Conservation (phyloP, 2,113 vertebrate species). For the Cygnus atratus region DNA sequence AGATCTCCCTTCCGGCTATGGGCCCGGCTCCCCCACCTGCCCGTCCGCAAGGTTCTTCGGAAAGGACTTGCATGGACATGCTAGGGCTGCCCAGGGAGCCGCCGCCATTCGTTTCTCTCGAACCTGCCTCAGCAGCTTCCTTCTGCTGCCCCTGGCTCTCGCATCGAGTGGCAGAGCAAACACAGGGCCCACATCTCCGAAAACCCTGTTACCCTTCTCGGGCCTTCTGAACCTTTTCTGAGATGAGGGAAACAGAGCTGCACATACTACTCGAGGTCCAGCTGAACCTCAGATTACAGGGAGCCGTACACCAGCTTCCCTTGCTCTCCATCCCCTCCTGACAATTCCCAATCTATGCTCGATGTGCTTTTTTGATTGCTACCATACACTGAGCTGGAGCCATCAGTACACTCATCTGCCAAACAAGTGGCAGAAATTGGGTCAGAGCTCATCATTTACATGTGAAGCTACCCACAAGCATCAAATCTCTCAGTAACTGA, state of each 20-base stretch:
- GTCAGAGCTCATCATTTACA: neutral
- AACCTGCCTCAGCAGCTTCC: fast-evolving
- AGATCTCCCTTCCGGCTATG: no score
- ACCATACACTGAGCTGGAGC: fast-evolving
- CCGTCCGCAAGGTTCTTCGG: fast-evolving
- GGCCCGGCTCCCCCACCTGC: neutral
- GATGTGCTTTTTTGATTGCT: neutral
- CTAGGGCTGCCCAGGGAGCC: neutral
- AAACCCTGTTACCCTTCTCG: neutral
- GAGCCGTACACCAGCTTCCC: neutral
- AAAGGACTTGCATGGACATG: neutral
- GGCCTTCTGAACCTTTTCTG: neutral
- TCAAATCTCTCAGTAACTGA: neutral
- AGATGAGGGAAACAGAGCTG: neutral
- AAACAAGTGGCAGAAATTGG: neutral
- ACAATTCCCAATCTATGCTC: neutral
- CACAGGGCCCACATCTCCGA: neutral
- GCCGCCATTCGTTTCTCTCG: fast-evolving
- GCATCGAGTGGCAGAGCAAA: no score
- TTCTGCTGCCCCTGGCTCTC: neutral
- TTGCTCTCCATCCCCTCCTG: neutral
- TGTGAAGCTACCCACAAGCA: neutral
- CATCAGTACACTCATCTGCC: neutral
- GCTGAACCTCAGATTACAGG: neutral
- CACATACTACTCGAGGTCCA: fast-evolving